Base-by-base conservation (phyloP, 2,113 vertebrate genomes). In the Strix aluco region DNA sequence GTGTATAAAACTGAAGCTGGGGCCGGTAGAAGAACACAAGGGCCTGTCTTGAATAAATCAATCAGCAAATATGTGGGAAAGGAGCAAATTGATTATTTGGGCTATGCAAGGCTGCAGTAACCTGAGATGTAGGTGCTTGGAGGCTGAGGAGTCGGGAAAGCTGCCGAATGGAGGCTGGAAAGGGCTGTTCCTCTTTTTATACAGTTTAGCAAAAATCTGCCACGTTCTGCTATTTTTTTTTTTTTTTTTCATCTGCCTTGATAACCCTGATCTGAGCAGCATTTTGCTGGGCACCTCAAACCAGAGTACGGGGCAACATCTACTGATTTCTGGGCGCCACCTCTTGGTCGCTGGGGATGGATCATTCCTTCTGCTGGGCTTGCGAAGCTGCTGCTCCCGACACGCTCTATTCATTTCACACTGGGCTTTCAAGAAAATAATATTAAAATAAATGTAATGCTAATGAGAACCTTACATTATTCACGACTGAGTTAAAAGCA, bases 141-240 rank as follows among this genome's bases (percentile, higher is more conserved):
- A 34, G 65, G 34, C 22, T 3, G 15, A 22, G 18, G 15, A 13
- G 25, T 6, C 2, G 3, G 10, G 36, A 32, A 26, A 27, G 30
- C 7, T 26, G 46, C 4, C 0, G 0, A 26, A 11, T 5, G 0
- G 3, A 34, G 27, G 10, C 65, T 62, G 78, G 26, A 22, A 73
- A 57, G n/a, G 36, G 54, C 14, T 26, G 15, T 5, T 59, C 5
- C 6, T 59, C 8, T 5, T 25, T 65, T 27, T 20, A 8, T 4
- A 3, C 4, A 1, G 6, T 20, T 42, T n/a, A 44, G n/a, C 27
- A 18, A 34, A 74, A 46, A 34, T 13, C 15, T 77, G 11, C 7
- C 6, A 4, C 19, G 29, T 63, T 22, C 36, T 16, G 14, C 0
- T 8, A 10, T 1, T 26, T 38, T 38, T 38, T 38, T 38, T 38